These are phyloP conservation scores for Papio anubis DNA, from an alignment of 2,113 vertebrate species.

Conservation along the genomic window DNA sequence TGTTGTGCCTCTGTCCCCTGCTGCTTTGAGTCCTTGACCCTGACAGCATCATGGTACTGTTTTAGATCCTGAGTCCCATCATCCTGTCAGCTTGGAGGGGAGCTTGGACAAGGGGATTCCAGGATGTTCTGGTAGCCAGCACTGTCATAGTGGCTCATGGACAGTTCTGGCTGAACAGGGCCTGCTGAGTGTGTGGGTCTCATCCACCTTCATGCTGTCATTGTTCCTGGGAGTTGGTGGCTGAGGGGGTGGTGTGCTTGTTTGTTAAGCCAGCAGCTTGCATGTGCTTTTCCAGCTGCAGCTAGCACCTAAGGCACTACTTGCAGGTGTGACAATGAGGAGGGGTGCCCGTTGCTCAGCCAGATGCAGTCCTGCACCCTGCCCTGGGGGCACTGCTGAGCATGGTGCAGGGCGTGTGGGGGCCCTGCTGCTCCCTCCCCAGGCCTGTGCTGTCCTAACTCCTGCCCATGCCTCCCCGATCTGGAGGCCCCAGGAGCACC, in stretches of 20 bases:
- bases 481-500: background rate
- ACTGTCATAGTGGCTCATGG: background rate
- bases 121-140: background rate
- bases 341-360: background rate
- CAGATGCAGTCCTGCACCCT: background rate
- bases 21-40: background rate
- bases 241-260: background rate
- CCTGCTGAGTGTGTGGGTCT: background rate
- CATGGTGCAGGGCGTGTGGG: rapidly evolving
- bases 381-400: background rate
- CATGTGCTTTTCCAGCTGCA: background rate
- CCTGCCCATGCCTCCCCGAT: background rate
- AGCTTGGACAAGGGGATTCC: background rate
- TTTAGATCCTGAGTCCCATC: background rate
- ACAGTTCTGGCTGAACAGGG: background rate
- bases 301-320: background rate
- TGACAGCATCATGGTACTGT: background rate
- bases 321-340: rapidly evolving
- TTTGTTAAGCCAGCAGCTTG: background rate
- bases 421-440: background rate
- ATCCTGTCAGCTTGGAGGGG: background rate
- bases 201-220: background rate
- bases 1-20: background rate
- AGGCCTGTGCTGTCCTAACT: background rate
- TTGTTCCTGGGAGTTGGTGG: background rate